Base-by-base conservation (phyloP, 2,797 vertebrate genomes). In the Antennarius maculatus region DNA sequence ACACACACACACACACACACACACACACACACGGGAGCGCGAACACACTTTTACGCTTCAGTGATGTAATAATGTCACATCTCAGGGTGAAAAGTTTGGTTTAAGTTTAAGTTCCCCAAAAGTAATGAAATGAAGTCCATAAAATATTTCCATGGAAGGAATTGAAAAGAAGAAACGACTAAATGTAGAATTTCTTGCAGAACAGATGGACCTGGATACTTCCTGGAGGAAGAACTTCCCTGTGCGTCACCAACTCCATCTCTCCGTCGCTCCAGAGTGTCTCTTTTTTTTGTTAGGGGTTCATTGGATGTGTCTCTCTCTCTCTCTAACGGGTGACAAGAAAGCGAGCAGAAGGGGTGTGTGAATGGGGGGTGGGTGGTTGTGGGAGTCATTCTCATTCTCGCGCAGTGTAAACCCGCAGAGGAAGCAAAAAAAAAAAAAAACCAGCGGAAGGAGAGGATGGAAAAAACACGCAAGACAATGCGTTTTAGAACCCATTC, bases 281-380 rank as follows among this genome's bases (percentile, higher is more conserved):
- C 77, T 84, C 85, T 91, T 91, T 91, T 2, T 90, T 90, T 88
- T 88, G 87, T 92, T 83, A 91, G 95, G 94, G 96, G 95, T 96
- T 95, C 94, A 96, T 96, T 96, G 89, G 86, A 88, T 90, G 85
- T 81, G 86, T 95, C 93, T 94, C 93, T 68, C 83, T 94, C 93
- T 68, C 83, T 95, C 89, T 91, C 87, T 74, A 80, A 62, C 69
- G 77, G 66, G 69, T 81, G 68, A 81, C 69, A 75, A 75, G n/a
- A 34, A 8, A 34, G 23, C 23, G 23, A 53, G 74, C 28, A 63
- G 61, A 57, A 62, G 69, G 79, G 84, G 84, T 2, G n/a, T 16
- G 11, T 23, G 18, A 16, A 43, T 72, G 31, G 71, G 37, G 69
- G 48, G 54, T 23, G 80, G 13, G 34, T 69, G 51, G 74, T 27